Conservation (phyloP, 2,113 vertebrate species). For the Tretioscincus oriximinensis region DNA sequence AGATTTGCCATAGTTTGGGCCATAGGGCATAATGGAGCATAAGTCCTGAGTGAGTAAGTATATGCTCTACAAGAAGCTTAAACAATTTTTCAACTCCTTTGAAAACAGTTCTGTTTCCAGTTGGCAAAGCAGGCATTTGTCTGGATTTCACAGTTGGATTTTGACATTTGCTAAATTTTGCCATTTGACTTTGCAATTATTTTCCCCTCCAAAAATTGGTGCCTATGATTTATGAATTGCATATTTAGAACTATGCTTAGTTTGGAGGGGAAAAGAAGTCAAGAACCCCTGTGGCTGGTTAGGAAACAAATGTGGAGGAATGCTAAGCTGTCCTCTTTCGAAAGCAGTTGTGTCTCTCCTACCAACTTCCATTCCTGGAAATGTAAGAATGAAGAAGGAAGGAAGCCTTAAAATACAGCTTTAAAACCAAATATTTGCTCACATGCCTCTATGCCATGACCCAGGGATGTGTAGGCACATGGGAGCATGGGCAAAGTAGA, state of each 20-base stretch:
- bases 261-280: background rate
- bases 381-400: conserved; percentile 29
- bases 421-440: conserved; percentile 83
- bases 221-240: background rate
- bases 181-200: background rate
- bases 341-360: conserved; percentile 19
- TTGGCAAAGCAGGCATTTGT: conserved; percentile 12
- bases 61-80: background rate
- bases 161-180: background rate
- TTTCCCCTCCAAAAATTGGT: background rate
- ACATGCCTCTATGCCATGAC: conserved; percentile 6
- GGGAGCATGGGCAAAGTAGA: conserved; percentile 59
- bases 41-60: background rate
- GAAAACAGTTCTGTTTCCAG: background rate
- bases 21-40: background rate
- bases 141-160: background rate
- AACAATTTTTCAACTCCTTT: background rate
- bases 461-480: conserved; percentile 47
- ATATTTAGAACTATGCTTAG: background rate
- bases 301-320: background rate
- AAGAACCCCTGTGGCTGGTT: conserved; percentile 1
- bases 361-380: background rate
- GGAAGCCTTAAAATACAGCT: conserved; percentile 85
- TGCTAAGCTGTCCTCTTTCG: conserved; percentile 39
- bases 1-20: background rate